A percentile compares a stretch with the other conserved stretches of the same genome.
phyloP scores from a whole-genome alignment of 1,140 invertebrate species.

The Helicoverpa armigera region DNA sequence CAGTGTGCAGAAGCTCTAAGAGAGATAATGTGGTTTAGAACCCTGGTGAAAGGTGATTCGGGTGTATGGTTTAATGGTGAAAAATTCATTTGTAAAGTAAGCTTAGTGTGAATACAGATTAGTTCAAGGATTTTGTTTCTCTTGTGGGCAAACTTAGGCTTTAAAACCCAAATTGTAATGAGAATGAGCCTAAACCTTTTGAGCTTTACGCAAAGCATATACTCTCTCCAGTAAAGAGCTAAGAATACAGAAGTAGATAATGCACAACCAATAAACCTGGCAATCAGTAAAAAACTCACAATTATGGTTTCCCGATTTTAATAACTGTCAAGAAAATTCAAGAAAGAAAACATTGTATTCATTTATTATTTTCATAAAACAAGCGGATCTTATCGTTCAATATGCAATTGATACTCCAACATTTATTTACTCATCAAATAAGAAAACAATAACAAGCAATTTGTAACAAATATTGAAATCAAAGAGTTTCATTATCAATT shows the following conservation, averaged over 20 bases:
- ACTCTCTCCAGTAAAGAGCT: no score
- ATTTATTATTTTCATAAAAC: no score
- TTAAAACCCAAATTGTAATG: no score
- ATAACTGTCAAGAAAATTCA: no score
- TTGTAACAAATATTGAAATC: not conserved
- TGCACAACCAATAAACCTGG: no score
- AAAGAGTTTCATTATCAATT: not conserved
- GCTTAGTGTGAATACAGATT: not conserved
- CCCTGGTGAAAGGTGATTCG: not conserved
- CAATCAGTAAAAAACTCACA: no score
- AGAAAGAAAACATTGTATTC: no score
- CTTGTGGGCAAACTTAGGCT: no score
- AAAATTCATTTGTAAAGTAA: not conserved
- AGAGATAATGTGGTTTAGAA: conserved; percentile 30
- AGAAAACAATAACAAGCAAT: conserved; percentile 3
- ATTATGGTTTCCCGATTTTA: no score
- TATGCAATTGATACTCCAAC: not conserved
- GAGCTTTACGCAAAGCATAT: no score
- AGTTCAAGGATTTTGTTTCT: not conserved
- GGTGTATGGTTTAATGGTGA: not conserved
- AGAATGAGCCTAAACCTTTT: no score
- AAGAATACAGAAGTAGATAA: no score
- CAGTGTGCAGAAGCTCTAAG: not conserved
- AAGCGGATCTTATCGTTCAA: not conserved
- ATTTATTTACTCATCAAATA: not conserved